Evolutionary conservation across 2,888 invertebrate species (phyloP).

Genomic region (Spilosoma lubricipeda): DNA sequence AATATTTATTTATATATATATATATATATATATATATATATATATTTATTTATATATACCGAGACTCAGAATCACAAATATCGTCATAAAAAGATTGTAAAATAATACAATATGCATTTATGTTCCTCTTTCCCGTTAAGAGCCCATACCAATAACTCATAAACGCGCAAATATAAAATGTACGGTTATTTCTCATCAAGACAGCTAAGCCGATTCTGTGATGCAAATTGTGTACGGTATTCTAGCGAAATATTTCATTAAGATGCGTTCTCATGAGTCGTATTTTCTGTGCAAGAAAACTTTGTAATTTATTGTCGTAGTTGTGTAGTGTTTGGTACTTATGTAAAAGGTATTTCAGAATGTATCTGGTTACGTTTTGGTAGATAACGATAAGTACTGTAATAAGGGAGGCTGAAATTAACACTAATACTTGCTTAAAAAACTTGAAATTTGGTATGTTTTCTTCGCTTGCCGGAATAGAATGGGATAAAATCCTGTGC

Average conservation of each 20-base stretch:
- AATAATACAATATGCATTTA: constrained; percentile 3
- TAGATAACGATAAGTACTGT: too few relatives aligned
- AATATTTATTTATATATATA: too few relatives aligned
- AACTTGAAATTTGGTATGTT: too few relatives aligned
- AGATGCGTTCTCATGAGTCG: background rate
- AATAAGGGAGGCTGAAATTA: too few relatives aligned
- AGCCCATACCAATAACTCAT: constrained; percentile 16
- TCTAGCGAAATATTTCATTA: constrained; percentile 2
- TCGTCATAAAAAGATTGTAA: constrained; percentile 1
- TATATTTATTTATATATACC: too few relatives aligned
- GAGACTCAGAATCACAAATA: background rate
- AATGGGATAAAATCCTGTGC: too few relatives aligned
- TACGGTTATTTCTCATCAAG: constrained; percentile 16
- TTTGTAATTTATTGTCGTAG: background rate
- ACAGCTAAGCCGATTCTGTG: constrained; percentile 14
- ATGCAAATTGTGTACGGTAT: constrained; percentile 16
- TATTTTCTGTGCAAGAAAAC: background rate
- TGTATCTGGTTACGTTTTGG: background rate
- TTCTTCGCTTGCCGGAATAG: too few relatives aligned
- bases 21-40: too few relatives aligned
- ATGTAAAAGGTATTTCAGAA: background rate
- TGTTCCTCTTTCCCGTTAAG: background rate
- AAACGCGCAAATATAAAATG: constrained; percentile 15
- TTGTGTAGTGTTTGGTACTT: background rate
- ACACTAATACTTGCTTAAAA: too few relatives aligned